Evolutionary conservation across 2,797 vertebrate genomes (phyloP).

Genomic region (Octomys mimax): DNA sequence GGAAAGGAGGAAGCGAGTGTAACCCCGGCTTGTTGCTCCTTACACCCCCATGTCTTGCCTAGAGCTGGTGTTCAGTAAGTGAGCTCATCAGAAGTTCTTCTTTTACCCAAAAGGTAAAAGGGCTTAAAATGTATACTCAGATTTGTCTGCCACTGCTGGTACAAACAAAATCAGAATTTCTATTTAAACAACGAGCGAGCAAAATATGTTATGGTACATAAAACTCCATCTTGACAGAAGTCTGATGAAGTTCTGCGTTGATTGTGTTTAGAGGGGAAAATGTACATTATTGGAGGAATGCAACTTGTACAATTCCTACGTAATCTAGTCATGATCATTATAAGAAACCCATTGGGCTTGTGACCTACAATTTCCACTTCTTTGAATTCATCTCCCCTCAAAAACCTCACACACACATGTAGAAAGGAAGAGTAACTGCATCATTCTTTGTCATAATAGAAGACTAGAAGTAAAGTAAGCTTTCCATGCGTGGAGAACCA

Average conservation of each 20-base stretch:
- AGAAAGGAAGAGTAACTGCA: background rate
- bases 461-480: constrained; percentile 22
- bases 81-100: background rate
- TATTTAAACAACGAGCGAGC: constrained; percentile 15
- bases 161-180: background rate
- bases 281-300: background rate
- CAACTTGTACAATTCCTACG: constrained; percentile 3
- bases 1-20: background rate
- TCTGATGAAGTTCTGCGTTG: background rate
- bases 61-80: background rate
- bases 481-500: background rate
- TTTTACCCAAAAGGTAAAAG: background rate
- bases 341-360: background rate
- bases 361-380: background rate
- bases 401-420: background rate
- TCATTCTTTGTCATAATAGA: constrained; percentile 26
- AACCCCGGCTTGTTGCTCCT: background rate
- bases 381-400: constrained; percentile 11
- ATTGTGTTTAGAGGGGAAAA: constrained; percentile 5
- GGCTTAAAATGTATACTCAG: background rate
- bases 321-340: constrained; percentile 27
- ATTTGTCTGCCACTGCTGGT: background rate
- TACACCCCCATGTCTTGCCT: background rate
- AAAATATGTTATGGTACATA: background rate
- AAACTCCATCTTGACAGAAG: constrained; percentile 38